phyloP scores from a whole-genome alignment of 1,140 invertebrate species.

The Battus philenor region DNA sequence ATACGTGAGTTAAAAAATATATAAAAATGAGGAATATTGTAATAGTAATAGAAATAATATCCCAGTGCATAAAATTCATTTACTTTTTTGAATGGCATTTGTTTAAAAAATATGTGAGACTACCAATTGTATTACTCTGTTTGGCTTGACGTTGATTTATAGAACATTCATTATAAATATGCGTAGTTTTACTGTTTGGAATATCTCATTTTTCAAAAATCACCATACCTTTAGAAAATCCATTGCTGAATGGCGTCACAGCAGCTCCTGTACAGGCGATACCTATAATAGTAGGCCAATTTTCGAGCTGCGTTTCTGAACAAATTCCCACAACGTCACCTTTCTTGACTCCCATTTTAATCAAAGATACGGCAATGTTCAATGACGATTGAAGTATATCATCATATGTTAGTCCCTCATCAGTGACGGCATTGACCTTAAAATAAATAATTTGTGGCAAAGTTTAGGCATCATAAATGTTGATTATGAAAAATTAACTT shows the following conservation, averaged over 20 bases:
- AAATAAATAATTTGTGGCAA: too few species aligned
- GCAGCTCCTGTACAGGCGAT: slow-evolving; percentile 17
- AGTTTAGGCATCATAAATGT: too few species aligned
- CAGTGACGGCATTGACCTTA: slow-evolving; percentile 47
- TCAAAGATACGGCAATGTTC: slow-evolving; percentile 20
- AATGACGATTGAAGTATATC: slow-evolving; percentile 30
- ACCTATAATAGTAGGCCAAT: slow-evolving; percentile 17
- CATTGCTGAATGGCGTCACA: slow-evolving; percentile 11
- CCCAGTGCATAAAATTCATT: too few species aligned
- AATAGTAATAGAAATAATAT: too few species aligned
- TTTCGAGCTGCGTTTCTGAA: slow-evolving; percentile 22
- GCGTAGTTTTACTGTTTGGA: too few species aligned
- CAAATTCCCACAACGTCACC: slow-evolving; percentile 22
- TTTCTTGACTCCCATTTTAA: slow-evolving; percentile 16
- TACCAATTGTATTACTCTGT: too few species aligned
- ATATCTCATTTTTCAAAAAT: slow-evolving; percentile 5
- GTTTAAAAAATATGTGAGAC: too few species aligned
- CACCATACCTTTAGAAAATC: slow-evolving; percentile 16
- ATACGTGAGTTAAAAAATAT: too few species aligned
- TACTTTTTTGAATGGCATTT: too few species aligned
- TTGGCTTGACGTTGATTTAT: too few species aligned
- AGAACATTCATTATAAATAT: too few species aligned
- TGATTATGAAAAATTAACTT: background rate
- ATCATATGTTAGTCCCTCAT: slow-evolving; percentile 33
- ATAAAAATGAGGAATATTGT: too few species aligned